Base-by-base conservation (phyloP, 2,797 vertebrate species). In the Oryzias sinensis region DNA sequence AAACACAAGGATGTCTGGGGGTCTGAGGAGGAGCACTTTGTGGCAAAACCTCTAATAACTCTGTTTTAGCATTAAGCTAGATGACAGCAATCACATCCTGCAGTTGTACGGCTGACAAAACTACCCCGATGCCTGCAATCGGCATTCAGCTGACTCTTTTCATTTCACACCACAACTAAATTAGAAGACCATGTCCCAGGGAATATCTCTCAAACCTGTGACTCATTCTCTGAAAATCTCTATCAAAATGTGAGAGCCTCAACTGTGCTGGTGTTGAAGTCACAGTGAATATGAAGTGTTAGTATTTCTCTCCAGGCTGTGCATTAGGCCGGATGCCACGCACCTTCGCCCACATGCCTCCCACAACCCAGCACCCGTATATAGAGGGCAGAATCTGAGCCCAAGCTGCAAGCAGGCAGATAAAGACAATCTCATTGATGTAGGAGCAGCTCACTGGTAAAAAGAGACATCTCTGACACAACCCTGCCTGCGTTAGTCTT, bases 351-450 rank as follows among this genome's bases (percentile, higher is more conserved):
- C 91, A 93, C 92, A 88, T 80, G 83, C 91, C 91, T 89, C 91
- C 91, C 89, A 92, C 91, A 79, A 86, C 80, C 83, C 83, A 85
- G 90, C 85, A 76, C 89, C 87, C 80, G 86, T 88, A 88, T 87
- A 91, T 88, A 90, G 84, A 86, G 88, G 90, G 90, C 90, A 91
- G 86, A 90, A 91, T 90, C 87, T 65, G 85, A 90, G 88, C 87
- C 86, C 91, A 92, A 90, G 91, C 91, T 93, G 91, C 91, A 89
- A 88, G 84, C 89, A 84, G 83, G 88, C 90, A 92, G 91, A 93
- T 93, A 93, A 93, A 93, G 91, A 89, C 90, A 92, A 91, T 91
- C 90, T 91, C 89, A 91, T 91, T 90, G 90, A 91, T 89, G 90
- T 89, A 78, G 81, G 77, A 87, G 85, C 72, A 81, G 84, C 88